phyloP scores from a whole-genome alignment of 1,140 invertebrate species.

The Drosophila santomea region DNA sequence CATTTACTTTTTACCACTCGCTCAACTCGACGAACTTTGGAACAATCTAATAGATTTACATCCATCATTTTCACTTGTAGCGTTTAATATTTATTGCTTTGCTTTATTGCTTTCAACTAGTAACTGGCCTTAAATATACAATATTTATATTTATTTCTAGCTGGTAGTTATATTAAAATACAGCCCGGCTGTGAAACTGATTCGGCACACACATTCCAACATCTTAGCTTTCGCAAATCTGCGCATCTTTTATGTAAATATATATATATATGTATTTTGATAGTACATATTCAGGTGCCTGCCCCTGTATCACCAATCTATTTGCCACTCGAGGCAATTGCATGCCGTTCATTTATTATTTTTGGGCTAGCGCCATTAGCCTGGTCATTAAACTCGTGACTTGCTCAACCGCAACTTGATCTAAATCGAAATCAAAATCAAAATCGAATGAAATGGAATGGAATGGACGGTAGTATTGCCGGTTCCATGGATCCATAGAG shows the following conservation, averaged over 20 bases:
- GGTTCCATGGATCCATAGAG: conserved; percentile 15
- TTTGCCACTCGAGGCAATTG: conserved; percentile 20
- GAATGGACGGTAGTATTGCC: conserved; percentile 17
- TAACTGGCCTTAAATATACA: background rate
- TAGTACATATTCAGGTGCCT: too few relatives aligned
- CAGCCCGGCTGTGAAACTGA: background rate
- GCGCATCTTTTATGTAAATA: background rate
- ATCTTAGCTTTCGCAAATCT: background rate
- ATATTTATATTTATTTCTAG: background rate
- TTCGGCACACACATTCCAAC: background rate
- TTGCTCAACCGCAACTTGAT: conserved; percentile 12
- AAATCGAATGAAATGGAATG: background rate
- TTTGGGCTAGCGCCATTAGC: conserved; percentile 42
- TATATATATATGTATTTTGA: too few relatives aligned
- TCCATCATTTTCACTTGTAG: background rate
- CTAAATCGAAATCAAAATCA: too few relatives aligned
- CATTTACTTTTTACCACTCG: background rate
- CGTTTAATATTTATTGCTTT: conserved; percentile 12
- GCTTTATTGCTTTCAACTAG: conserved; percentile 15
- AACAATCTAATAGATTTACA: conserved; percentile 4
- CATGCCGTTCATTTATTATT: conserved; percentile 28
- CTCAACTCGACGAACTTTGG: background rate
- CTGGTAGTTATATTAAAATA: background rate
- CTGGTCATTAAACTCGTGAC: conserved; percentile 59
- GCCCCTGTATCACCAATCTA: conserved; percentile 1